Base-by-base conservation (phyloP, 2,888 invertebrate genomes). In the Ormyrus nitidulus region DNA sequence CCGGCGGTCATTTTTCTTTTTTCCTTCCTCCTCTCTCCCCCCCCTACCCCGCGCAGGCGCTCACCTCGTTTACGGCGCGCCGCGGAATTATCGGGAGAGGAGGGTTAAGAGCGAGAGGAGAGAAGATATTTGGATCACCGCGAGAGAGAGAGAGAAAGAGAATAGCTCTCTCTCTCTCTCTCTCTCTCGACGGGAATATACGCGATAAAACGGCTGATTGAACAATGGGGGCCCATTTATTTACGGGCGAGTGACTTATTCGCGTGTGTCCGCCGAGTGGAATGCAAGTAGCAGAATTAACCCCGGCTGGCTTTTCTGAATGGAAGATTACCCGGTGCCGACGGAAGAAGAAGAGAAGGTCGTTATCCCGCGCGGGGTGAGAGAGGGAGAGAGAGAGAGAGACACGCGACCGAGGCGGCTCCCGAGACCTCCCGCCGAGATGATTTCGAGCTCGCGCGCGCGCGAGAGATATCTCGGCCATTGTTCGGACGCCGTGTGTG, bases 251-350 rank as follows among this genome's bases (percentile, higher is more conserved):
- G 81, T 81, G 82, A 73, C 72, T 77, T 76, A 82, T 85, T 85
- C 84, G 83, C 83, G 83, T 84, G 85, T 83, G 83, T 79, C 84
- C 83, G 82, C 83, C 84, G 84, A 85, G 83, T 79, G 83, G 83
- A 84, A 83, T 85, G 83, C 83, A 84, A 86, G 85, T 84, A 85
- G 84, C 84, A 19, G 85, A 87, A 86, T 86, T 84, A 87, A 86
- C 85, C 87, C 83, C 83, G 84, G 85, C 82, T 86, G 84, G 84
- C 82, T 86, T 84, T 83, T 83, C 84, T 88, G 85, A 88, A 87
- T 87, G 83, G 85, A 80, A 84, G 84, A 86, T 86, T 85, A 85
- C 79, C 66, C 68, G 79, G 64, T 44, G 64, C 6, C n/a, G 51
- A 5, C 9, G 46, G 3, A 34, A 4, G 48, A 68, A 78, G 80